A percentile compares a stretch with the other conserved stretches of the same genome.
Conservation (phyloP, 2,113 vertebrate species). For the Halcyon malimbica region DNA sequence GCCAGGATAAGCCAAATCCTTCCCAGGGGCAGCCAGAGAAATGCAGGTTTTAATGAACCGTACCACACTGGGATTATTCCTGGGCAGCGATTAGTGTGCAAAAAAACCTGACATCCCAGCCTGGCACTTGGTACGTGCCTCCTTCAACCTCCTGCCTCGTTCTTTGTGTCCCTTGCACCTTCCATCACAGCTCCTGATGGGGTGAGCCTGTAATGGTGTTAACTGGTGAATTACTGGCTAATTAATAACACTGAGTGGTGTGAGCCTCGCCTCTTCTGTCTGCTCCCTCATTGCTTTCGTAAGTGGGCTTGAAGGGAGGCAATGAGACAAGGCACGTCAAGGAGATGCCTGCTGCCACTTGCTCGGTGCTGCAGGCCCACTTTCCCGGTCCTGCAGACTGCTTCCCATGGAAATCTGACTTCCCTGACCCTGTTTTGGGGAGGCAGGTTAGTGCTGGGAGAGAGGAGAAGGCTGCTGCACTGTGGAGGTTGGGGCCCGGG, state of each 20-base stretch:
- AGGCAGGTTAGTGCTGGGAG: neutral
- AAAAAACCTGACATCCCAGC: neutral
- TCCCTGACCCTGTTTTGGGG: neutral
- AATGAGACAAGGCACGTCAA: constrained; percentile 44
- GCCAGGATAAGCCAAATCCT: neutral
- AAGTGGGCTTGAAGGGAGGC: constrained; percentile 70
- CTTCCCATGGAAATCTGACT: neutral
- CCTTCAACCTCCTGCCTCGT: neutral
- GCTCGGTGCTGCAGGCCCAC: neutral
- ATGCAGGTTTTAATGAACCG: neutral
- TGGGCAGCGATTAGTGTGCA: neutral
- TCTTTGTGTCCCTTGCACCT: neutral
- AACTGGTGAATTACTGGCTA: constrained; percentile 39
- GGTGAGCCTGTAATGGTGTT: neutral
- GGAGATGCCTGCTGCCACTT: neutral
- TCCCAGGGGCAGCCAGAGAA: neutral
- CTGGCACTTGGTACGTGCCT: neutral
- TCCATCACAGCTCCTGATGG: neutral
- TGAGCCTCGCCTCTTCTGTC: constrained; percentile 59
- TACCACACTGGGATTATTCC: neutral
- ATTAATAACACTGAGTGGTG: constrained; percentile 52
- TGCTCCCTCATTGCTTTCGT: constrained; percentile 66
- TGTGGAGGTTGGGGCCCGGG: neutral
- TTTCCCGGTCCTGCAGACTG: fast-evolving
- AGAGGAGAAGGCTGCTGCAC: neutral